Percentiles rank a stretch among this genome's conserved stretches.
Evolutionary conservation across 2,113 vertebrate species (phyloP).

Genomic region (Castor canadensis): DNA sequence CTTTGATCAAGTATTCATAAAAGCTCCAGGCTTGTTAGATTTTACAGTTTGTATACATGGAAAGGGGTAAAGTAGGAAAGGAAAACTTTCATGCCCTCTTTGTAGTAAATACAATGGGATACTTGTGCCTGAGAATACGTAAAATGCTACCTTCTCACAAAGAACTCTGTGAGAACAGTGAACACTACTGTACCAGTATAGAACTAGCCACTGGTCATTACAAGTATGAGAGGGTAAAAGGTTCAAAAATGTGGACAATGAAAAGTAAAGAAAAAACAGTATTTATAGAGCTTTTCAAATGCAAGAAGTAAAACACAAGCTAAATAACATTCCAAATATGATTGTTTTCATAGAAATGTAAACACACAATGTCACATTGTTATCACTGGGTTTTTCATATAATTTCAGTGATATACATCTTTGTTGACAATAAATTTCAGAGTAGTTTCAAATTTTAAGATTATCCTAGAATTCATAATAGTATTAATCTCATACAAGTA

Average conservation of each 20-base stretch:
- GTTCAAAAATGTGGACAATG: background rate
- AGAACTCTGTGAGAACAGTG: background rate
- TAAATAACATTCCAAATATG: background rate
- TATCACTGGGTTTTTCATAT: background rate
- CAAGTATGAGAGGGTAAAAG: background rate
- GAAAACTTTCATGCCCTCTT: slow-evolving; percentile 29
- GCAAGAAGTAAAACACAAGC: background rate
- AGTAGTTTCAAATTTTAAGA: slow-evolving; percentile 3
- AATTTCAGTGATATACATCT: background rate
- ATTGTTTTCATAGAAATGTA: background rate
- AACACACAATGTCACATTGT: background rate
- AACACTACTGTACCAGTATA: background rate
- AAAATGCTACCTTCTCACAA: background rate
- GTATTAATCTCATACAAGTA: background rate
- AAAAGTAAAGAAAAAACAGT: background rate
- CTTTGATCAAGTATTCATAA: slow-evolving; percentile 76
- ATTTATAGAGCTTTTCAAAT: background rate
- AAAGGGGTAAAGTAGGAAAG: background rate
- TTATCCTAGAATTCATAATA: background rate
- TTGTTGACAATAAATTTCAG: background rate
- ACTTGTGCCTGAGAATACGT: background rate
- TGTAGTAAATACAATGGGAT: background rate
- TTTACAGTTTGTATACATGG: slow-evolving; percentile 7
- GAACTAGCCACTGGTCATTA: background rate
- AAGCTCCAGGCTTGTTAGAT: slow-evolving; percentile 58